Conservation (phyloP, 1,140 invertebrate species). For the Plutomurus gul region DNA sequence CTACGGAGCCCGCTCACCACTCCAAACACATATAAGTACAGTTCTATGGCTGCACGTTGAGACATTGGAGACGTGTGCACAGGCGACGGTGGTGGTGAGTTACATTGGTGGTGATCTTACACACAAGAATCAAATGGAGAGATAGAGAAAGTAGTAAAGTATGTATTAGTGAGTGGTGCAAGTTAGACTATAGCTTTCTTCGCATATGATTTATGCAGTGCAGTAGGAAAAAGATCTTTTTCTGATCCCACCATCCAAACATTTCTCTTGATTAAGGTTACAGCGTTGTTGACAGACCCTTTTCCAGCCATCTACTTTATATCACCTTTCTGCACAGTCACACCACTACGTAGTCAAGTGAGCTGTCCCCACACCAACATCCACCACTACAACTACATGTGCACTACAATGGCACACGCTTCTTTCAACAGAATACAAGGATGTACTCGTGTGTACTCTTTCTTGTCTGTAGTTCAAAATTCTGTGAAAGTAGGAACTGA, state of each 20-base stretch:
- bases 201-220: slow-evolving; percentile 46
- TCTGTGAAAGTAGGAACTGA: too few relatives aligned
- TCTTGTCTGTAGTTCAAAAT: too few relatives aligned
- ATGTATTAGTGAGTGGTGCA: not conserved
- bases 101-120: too few relatives aligned
- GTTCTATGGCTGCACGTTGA: not conserved
- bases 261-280: slow-evolving; percentile 54
- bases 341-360: too few relatives aligned
- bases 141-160: not conserved
- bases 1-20: not conserved
- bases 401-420: too few relatives aligned
- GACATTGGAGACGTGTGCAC: not conserved
- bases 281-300: slow-evolving; percentile 51
- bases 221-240: slow-evolving; percentile 37
- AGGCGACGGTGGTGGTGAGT: not conserved
- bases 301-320: slow-evolving; percentile 23
- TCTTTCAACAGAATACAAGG: too few relatives aligned
- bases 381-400: not conserved
- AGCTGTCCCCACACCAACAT: not conserved
- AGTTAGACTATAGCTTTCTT: slow-evolving; percentile 22
- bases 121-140: too few relatives aligned
- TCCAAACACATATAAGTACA: not conserved
- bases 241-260: slow-evolving; percentile 45
- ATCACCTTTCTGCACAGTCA: not conserved
- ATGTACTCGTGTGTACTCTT: too few relatives aligned